Conservation (phyloP, 2,888 invertebrate species). For the Drosophila basisetae region DNA sequence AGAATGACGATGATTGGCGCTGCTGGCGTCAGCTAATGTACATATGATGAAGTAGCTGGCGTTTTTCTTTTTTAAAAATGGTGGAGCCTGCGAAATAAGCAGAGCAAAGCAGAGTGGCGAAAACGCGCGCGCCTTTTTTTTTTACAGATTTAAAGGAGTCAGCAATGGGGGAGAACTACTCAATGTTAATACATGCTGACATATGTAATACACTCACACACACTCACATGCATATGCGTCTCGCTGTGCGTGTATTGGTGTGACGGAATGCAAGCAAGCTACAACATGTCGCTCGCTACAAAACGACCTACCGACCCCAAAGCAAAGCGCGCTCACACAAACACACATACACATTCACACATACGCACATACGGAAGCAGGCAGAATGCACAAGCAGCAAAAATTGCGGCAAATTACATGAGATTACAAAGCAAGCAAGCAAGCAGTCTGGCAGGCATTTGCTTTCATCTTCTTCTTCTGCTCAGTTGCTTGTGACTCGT, state of each 20-base stretch:
- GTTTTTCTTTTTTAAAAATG: slow-evolving; percentile 66
- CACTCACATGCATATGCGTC: slow-evolving; percentile 1
- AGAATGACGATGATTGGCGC: slow-evolving; percentile 68
- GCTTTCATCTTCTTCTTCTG: slow-evolving; percentile 36
- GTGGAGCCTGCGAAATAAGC: slow-evolving; percentile 66
- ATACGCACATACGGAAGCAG: slow-evolving; percentile 54
- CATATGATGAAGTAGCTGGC: slow-evolving; percentile 29
- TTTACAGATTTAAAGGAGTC: slow-evolving; percentile 46
- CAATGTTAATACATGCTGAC: slow-evolving; percentile 5
- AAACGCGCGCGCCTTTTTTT: slow-evolving; percentile 73
- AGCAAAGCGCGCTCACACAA: slow-evolving; percentile 48
- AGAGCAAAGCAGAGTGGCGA: slow-evolving; percentile 25
- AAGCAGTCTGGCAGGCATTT: slow-evolving; percentile 55
- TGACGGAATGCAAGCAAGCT: slow-evolving; percentile 68
- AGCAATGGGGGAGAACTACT: slow-evolving; percentile 27
- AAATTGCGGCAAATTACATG: slow-evolving; percentile 79
- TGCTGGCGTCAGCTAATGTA: slow-evolving; percentile 67
- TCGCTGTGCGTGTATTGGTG: slow-evolving; percentile 9
- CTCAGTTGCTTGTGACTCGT: slow-evolving; percentile 21
- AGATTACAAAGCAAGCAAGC: slow-evolving; percentile 71
- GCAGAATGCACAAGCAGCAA: slow-evolving; percentile 70
- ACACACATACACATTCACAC: slow-evolving; percentile 6
- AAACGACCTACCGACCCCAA: slow-evolving; percentile 68
- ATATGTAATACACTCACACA: slow-evolving; percentile 7
- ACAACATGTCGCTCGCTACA: slow-evolving; percentile 61